Conservation (phyloP, 2,113 vertebrate genomes). For the Orthonyx spaldingii region DNA sequence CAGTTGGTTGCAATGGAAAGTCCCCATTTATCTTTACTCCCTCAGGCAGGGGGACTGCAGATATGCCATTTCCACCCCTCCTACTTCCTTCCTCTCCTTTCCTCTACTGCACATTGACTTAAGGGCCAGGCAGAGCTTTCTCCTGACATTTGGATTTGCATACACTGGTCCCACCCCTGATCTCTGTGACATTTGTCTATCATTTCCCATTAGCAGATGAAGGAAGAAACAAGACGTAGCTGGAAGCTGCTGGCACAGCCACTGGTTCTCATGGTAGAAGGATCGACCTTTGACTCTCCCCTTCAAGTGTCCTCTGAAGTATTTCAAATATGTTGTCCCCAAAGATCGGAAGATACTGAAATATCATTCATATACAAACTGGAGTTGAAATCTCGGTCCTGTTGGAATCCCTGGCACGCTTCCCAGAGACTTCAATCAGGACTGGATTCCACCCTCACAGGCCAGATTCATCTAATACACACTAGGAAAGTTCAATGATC, state of each 20-base stretch:
- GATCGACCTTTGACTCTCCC: conserved; percentile 14
- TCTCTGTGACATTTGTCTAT: not conserved
- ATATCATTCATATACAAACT: not conserved
- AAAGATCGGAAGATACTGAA: conserved; percentile 40
- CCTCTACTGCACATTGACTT: not conserved
- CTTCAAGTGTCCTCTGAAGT: not conserved
- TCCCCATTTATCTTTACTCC: not conserved
- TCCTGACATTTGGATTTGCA: not conserved
- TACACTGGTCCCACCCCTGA: not conserved
- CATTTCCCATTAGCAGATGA: not conserved
- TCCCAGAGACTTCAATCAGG: not conserved
- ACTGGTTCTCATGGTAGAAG: conserved; percentile 37
- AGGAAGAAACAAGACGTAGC: not conserved
- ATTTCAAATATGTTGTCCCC: conserved; percentile 46
- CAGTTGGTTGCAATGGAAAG: not conserved
- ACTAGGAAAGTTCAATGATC: not conserved
- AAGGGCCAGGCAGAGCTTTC: not conserved
- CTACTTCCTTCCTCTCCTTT: not conserved
- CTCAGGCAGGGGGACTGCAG: not conserved
- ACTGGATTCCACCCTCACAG: not conserved
- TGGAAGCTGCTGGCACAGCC: conserved; percentile 18
- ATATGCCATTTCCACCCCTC: not conserved
- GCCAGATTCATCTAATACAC: not conserved
- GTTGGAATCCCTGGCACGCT: conserved; percentile 17
- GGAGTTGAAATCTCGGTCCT: not conserved